phyloP scores from a whole-genome alignment of 2,888 invertebrate species.

The Notodonta dromedarius region DNA sequence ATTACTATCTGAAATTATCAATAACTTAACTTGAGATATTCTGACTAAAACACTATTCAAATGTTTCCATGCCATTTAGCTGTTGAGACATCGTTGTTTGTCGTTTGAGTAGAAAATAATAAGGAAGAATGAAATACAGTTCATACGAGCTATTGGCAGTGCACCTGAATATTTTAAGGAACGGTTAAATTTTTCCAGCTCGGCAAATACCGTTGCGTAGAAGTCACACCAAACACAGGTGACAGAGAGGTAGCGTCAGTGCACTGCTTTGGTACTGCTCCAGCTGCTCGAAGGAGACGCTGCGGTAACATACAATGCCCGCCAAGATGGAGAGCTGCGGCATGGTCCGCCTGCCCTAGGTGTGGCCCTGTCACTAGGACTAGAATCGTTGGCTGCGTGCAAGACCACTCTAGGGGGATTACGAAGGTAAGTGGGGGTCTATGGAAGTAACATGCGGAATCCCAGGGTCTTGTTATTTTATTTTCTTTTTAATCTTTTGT shows the following conservation, averaged over 20 bases:
- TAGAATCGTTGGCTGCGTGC: constrained; percentile 89
- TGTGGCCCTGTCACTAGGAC: constrained; percentile 91
- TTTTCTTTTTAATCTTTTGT: too few relatives aligned
- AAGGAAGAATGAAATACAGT: too few relatives aligned
- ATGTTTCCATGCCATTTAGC: too few relatives aligned
- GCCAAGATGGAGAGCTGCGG: constrained; percentile 90
- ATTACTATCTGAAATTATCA: too few relatives aligned
- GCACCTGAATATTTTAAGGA: too few relatives aligned
- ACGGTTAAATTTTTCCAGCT: constrained; percentile 60
- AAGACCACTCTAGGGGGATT: constrained; percentile 79
- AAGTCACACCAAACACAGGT: constrained; percentile 78
- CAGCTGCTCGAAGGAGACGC: constrained; percentile 84
- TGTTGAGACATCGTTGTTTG: too few relatives aligned
- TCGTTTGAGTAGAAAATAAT: too few relatives aligned
- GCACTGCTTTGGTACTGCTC: constrained; percentile 82
- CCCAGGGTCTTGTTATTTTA: background rate
- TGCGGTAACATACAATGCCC: constrained; percentile 93
- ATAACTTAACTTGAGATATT: too few relatives aligned
- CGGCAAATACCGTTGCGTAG: constrained; percentile 89
- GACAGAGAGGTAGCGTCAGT: constrained; percentile 85
- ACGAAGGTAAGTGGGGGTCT: constrained; percentile 59
- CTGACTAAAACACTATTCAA: too few relatives aligned
- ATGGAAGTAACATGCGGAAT: too few relatives aligned
- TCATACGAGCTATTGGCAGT: too few relatives aligned
- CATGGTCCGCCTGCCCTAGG: constrained; percentile 91